Conservation (phyloP, 2,113 vertebrate species). For the Mirounga angustirostris region DNA sequence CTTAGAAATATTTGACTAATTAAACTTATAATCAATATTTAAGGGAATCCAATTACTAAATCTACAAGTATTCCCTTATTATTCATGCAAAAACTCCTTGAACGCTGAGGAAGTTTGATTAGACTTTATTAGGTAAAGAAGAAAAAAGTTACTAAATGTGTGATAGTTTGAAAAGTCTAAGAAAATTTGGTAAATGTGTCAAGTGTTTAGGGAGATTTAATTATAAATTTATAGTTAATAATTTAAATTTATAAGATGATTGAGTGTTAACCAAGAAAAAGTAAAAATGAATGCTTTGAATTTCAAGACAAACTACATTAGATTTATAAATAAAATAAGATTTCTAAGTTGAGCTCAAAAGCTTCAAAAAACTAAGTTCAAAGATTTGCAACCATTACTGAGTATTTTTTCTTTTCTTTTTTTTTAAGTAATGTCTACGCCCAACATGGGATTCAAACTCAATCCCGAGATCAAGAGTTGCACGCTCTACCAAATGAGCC, state of each 20-base stretch:
- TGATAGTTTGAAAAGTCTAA: constrained; percentile 20
- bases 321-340: constrained; percentile 26
- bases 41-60: constrained; percentile 37
- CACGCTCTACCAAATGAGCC: not conserved
- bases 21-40: constrained; percentile 32
- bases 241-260: constrained; percentile 41
- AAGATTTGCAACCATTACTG: not conserved
- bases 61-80: constrained; percentile 43
- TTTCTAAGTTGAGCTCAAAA: not conserved
- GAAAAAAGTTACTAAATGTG: constrained; percentile 17
- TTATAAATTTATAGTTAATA: constrained; percentile 17
- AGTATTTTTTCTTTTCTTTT: not conserved
- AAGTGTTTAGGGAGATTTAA: constrained; percentile 45
- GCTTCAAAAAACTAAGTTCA: not conserved
- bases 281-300: not conserved
- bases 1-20: constrained; percentile 1
- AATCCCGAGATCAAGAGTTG: not conserved
- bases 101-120: constrained; percentile 37
- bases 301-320: not conserved
- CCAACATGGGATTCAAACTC: not conserved
- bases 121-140: constrained; percentile 37
- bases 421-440: not conserved
- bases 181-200: not conserved
- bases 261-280: not conserved
- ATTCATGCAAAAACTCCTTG: constrained; percentile 24